Conservation (phyloP, 2,888 invertebrate species). For the Nephrotoma appendiculata region DNA sequence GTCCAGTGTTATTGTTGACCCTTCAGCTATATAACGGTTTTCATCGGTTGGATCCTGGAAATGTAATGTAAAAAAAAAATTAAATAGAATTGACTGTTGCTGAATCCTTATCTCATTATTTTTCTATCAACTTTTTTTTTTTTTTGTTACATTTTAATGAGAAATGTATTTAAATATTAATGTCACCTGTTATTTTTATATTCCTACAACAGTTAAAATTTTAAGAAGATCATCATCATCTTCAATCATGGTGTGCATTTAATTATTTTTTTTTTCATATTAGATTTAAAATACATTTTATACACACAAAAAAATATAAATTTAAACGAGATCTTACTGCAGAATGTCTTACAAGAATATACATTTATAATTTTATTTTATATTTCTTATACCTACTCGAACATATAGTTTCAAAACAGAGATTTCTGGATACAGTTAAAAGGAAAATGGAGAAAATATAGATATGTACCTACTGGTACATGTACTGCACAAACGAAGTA, state of each 20-base stretch:
- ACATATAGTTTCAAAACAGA: not conserved
- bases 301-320: not conserved
- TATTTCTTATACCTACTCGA: not conserved
- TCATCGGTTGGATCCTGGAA: constrained; percentile 6
- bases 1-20: constrained; percentile 8
- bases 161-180: not conserved
- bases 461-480: not conserved
- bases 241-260: not conserved
- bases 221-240: not conserved
- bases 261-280: not conserved
- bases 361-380: not conserved
- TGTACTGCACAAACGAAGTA: no score
- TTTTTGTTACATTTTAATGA: not conserved
- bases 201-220: not conserved
- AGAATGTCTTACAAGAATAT: not conserved
- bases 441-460: not conserved
- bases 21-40: constrained; percentile 4
- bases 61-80: not conserved
- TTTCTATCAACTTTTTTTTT: not conserved
- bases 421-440: not conserved
- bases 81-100: constrained; percentile 9
- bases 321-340: not conserved
- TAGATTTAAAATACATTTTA: not conserved
- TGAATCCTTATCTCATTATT: not conserved
- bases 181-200: not conserved